Evolutionary conservation across 2,888 invertebrate genomes (phyloP).

Genomic region (Trachelus stipa): DNA sequence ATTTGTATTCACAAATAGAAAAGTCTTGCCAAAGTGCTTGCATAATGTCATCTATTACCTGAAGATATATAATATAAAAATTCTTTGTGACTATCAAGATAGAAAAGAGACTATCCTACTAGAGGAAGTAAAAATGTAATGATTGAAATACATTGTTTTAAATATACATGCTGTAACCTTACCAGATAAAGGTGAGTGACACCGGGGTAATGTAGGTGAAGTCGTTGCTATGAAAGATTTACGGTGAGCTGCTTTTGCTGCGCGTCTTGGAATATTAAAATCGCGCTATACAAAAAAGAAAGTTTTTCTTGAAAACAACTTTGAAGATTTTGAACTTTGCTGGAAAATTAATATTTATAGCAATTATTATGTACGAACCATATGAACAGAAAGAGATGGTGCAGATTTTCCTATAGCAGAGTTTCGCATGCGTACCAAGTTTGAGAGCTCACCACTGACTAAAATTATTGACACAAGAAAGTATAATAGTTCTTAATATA

Average conservation of each 20-base stretch:
- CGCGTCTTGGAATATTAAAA: conserved; percentile 68
- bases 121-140: not conserved
- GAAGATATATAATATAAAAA: not conserved
- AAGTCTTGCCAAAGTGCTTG: not conserved
- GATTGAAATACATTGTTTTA: not conserved
- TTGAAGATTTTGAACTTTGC: not conserved
- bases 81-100: not conserved
- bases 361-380: conserved; percentile 68
- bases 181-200: conserved; percentile 83
- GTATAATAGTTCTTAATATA: not conserved
- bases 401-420: conserved; percentile 94
- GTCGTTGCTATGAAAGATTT: conserved; percentile 82
- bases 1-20: not conserved
- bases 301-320: not conserved
- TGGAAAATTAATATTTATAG: not conserved
- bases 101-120: not conserved
- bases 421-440: conserved; percentile 88
- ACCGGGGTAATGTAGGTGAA: conserved; percentile 80
- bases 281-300: conserved; percentile 55
- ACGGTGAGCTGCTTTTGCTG: conserved; percentile 75
- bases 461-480: conserved; percentile 31
- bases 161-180: conserved; percentile 19
- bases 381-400: conserved; percentile 84
- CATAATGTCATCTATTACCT: not conserved
- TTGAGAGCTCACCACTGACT: conserved; percentile 71